Base-by-base conservation (phyloP, 2,113 vertebrate species). In the Notarius lentiginosus region DNA sequence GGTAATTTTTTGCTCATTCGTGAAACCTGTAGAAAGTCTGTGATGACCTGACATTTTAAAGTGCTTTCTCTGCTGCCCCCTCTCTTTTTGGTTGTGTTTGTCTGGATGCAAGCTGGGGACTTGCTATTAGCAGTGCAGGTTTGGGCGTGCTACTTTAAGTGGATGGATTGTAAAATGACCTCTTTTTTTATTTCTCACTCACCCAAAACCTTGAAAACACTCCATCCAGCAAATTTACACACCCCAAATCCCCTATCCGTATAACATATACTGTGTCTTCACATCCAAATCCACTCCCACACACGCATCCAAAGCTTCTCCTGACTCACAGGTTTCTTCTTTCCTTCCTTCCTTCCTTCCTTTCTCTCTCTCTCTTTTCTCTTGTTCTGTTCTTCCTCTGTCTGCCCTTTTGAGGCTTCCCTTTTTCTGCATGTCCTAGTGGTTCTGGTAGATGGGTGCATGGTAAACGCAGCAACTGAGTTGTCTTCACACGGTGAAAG, bases 371-470 rank as follows among this genome's bases (percentile, higher is more conserved):
- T 79, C 30, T 68, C 55, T 89, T 41, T 41, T 65, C 68, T 83
- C 81, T 82, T 82, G 79, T 89, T 79, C 72, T 81, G 81, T 85
- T 82, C 83, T 89, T 87, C 82, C 83, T 77, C 84, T 24, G 30
- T 83, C 92, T 87, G 87, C 85, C 41, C 82, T 77, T 60, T 82
- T 14, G 72, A 90, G 87, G 85, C 94, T 27, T 88, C 86, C 92
- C 89, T 84, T 88, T 92, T 92, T 96, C 95, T 98, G 97, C 97
- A 99, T 99, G 98, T 97, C 93, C 94, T 95, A 98, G 97, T 97
- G 98, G 97, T 98, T 97, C 96, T 97, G 96, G 96, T 97, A 97
- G 97, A 97, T 97, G 97, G 97, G 97, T 99, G 97, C 98, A 99
- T 99, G 98, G 96, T 96, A 92, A 94, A 97, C 97, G 96, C 96